Conservation (phyloP, 2,797 vertebrate species). For the Toxotes lorentzi region DNA sequence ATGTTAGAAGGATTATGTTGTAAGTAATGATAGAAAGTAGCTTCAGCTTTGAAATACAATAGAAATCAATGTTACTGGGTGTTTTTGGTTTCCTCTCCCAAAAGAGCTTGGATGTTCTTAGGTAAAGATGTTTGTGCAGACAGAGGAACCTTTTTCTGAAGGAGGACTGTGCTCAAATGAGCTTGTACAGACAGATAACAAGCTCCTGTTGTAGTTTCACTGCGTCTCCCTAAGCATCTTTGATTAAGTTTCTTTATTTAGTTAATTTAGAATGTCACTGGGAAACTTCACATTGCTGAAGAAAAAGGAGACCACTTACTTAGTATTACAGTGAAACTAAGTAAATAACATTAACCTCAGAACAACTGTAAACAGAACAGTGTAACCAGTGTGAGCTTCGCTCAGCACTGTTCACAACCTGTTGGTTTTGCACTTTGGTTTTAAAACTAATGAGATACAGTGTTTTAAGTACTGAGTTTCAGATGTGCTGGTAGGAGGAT, state of each 20-base stretch:
- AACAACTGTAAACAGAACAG: background rate
- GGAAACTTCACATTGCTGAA: background rate
- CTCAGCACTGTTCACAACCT: background rate
- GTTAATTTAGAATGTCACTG: background rate
- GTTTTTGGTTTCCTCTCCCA: slow-evolving; percentile 38
- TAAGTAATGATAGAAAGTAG: slow-evolving; percentile 44
- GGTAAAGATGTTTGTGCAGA: background rate
- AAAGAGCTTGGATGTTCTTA: slow-evolving; percentile 8
- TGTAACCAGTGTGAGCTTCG: background rate
- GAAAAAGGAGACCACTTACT: background rate
- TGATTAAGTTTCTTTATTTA: slow-evolving; percentile 21
- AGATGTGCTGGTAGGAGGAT: background rate
- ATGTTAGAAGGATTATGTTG: slow-evolving; percentile 41
- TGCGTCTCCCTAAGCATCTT: background rate
- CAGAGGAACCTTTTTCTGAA: slow-evolving; percentile 4
- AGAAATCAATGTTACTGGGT: slow-evolving; percentile 55
- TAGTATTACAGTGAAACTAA: background rate
- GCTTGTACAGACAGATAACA: background rate
- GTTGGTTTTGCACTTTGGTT: background rate
- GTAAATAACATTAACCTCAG: slow-evolving; percentile 4
- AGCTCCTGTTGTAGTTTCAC: background rate
- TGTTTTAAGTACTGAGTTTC: background rate
- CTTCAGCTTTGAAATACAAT: slow-evolving; percentile 52
- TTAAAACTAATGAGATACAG: background rate
- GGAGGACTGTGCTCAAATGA: slow-evolving; percentile 1